Evolutionary conservation across 2,888 invertebrate species (phyloP).

Genomic region (Nephrocerus scutellatus): DNA sequence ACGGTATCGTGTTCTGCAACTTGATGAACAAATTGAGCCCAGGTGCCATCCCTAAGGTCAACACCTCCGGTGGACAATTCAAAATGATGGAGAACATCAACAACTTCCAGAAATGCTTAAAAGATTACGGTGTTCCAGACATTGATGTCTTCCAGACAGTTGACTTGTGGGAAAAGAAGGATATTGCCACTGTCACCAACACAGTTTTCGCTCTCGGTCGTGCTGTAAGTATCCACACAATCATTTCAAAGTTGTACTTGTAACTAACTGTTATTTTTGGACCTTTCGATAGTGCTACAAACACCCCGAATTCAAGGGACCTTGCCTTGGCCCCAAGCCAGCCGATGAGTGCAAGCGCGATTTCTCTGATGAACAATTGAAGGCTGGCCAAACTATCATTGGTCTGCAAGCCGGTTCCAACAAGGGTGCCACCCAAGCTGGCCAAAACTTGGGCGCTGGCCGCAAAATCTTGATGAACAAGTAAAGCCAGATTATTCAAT

Average conservation of each 20-base stretch:
- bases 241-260: background rate
- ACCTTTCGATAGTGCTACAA: constrained; percentile 63
- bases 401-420: constrained; percentile 94
- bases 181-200: constrained; percentile 77
- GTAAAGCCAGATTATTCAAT: too few species aligned
- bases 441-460: constrained; percentile 81
- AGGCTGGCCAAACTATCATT: constrained; percentile 81
- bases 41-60: constrained; percentile 82
- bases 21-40: constrained; percentile 91
- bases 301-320: constrained; percentile 78
- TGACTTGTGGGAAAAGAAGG: constrained; percentile 92
- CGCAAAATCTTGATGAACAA: constrained; percentile 88
- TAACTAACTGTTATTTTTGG: background rate
- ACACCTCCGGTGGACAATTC: constrained; percentile 92
- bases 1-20: constrained; percentile 88
- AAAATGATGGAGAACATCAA: constrained; percentile 99
- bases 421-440: constrained; percentile 91
- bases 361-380: constrained; percentile 85
- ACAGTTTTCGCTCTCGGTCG: constrained; percentile 81
- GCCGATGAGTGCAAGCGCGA: constrained; percentile 90
- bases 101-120: constrained; percentile 78
- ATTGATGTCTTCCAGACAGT: constrained; percentile 95
- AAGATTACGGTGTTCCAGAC: constrained; percentile 81
- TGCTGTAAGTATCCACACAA: constrained; percentile 54
- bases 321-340: constrained; percentile 89